Conservation (phyloP, 1,140 invertebrate species). For the Tachypleus tridentatus region DNA sequence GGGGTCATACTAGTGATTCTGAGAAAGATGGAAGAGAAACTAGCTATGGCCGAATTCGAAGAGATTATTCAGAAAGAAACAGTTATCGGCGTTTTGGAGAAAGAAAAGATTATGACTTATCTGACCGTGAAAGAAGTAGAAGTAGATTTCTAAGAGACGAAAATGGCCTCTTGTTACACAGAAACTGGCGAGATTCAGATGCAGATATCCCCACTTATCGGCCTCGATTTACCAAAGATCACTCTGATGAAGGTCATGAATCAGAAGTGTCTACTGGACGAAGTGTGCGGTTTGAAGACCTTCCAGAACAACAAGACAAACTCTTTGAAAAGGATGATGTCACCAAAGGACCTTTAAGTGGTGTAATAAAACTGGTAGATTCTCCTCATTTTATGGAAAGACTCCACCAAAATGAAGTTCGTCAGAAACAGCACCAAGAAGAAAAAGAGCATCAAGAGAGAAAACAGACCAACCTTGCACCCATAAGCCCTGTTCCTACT, state of each 20-base stretch:
- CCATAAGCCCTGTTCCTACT: conserved; percentile 1
- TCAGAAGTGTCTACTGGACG: conserved; percentile 10
- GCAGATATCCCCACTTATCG: conserved; percentile 41
- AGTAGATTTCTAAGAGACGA: neutral
- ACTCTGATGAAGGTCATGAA: conserved; percentile 15
- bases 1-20: neutral
- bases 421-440: conserved; percentile 55
- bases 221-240: conserved; percentile 20
- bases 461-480: conserved; percentile 2
- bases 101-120: conserved; percentile 15
- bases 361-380: conserved; percentile 76
- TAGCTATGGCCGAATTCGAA: neutral
- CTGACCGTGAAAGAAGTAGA: conserved; percentile 30
- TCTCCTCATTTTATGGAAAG: conserved; percentile 78
- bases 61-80: neutral
- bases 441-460: conserved; percentile 38
- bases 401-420: conserved; percentile 53
- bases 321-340: conserved; percentile 82
- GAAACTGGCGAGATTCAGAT: conserved; percentile 32
- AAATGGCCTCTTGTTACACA: neutral
- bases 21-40: neutral
- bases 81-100: conserved; percentile 13
- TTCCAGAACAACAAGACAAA: conserved; percentile 30
- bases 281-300: conserved; percentile 40
- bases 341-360: conserved; percentile 71